Percentiles rank a stretch among this genome's conserved stretches.
phyloP scores from a whole-genome alignment of 2,888 invertebrate species.

The Didymodactylos carnosus region DNA sequence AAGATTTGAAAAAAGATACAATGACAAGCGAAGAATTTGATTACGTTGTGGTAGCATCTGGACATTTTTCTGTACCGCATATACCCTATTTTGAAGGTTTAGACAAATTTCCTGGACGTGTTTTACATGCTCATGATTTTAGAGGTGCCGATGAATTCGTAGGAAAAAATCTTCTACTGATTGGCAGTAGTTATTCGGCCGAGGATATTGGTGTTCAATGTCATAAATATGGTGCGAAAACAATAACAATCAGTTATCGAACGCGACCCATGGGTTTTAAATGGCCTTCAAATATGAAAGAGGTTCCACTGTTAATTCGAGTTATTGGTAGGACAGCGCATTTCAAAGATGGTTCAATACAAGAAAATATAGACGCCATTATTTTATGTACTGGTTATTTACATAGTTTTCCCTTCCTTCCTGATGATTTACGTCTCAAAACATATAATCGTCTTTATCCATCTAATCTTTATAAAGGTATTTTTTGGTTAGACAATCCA shows the following conservation, averaged over 20 bases:
- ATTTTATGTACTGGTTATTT: conserved; percentile 16
- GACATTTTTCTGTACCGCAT: conserved; percentile 2
- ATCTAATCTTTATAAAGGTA: conserved; percentile 16
- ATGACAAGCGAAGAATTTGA: background rate
- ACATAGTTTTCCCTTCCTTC: conserved; percentile 14
- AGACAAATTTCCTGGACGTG: background rate
- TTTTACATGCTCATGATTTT: conserved; percentile 11
- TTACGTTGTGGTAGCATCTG: conserved; percentile 7
- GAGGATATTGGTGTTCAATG: conserved; percentile 5
- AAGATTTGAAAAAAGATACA: background rate
- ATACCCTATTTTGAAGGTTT: conserved; percentile 1
- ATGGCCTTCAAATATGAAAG: conserved; percentile 14
- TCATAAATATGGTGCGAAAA: conserved; percentile 11
- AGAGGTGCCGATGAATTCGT: background rate
- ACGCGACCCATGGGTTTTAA: conserved; percentile 14
- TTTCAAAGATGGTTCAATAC: conserved; percentile 9
- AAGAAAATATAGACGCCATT: conserved; percentile 15
- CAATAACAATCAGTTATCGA: conserved; percentile 15
- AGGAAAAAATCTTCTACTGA: background rate
- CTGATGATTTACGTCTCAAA: background rate
- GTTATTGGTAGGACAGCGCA: conserved; percentile 5
- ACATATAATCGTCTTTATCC: conserved; percentile 8
- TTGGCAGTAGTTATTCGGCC: conserved; percentile 1
- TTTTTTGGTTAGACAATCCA: conserved; percentile 9
- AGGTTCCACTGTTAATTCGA: conserved; percentile 13